These are phyloP conservation scores for Hirtodrosophila alboralis DNA, from an alignment of 2,888 invertebrate species.

Conservation along the genomic window DNA sequence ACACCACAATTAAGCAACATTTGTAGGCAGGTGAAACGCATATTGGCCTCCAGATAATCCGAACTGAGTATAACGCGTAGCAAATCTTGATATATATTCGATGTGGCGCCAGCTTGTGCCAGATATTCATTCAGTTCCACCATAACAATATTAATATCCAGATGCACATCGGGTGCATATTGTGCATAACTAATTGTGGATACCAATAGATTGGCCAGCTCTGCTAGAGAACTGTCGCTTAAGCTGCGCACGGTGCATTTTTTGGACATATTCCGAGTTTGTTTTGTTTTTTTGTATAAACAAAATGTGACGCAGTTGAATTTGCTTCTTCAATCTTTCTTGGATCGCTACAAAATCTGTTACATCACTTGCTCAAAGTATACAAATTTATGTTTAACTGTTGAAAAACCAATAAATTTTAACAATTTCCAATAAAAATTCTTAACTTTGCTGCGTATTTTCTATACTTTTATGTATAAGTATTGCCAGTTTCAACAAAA, in stretches of 20 bases:
- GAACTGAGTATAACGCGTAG: constrained; percentile 87
- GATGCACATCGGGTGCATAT: constrained; percentile 85
- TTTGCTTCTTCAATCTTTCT: constrained; percentile 9
- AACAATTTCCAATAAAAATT: not conserved
- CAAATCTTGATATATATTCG: constrained; percentile 89
- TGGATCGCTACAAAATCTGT: constrained; percentile 12
- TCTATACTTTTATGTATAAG: not conserved
- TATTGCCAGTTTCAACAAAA: constrained; percentile 36
- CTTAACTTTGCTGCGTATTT: not conserved
- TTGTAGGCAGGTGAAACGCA: constrained; percentile 88
- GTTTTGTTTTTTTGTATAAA: constrained; percentile 43
- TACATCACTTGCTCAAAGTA: constrained; percentile 60
- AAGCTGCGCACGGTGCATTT: constrained; percentile 87
- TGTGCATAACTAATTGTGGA: constrained; percentile 87
- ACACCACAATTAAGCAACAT: constrained; percentile 88
- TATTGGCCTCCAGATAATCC: constrained; percentile 88
- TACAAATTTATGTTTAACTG: not conserved
- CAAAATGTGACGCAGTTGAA: constrained; percentile 65
- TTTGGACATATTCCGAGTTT: constrained; percentile 86
- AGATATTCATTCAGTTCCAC: constrained; percentile 87
- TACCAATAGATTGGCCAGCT: constrained; percentile 87
- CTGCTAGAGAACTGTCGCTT: constrained; percentile 86
- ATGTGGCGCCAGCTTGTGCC: constrained; percentile 87
- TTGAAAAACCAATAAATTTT: not conserved
- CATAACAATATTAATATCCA: constrained; percentile 86